Base-by-base conservation (phyloP, 2,888 invertebrate species). In the Amphimallon solstitiale region DNA sequence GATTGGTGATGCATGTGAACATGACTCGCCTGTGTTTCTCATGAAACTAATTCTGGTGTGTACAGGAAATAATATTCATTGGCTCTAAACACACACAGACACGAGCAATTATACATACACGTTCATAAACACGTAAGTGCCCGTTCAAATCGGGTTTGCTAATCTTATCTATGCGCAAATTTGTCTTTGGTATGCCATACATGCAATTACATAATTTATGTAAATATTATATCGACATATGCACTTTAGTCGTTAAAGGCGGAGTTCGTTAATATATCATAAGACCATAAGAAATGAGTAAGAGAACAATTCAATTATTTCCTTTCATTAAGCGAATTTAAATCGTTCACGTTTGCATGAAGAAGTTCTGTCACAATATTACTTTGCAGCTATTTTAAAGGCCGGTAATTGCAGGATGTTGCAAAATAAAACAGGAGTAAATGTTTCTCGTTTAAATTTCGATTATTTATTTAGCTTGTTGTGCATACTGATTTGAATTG, bases 11-110 rank as follows among this genome's bases (percentile, higher is more conserved):
- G 56, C 56, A 59, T 59, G 56, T 59, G 56, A 59, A 59, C 56
- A 59, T 43, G 43, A 43, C 56, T 59, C 29, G 56, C 40, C n/a
- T 15, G 56, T 59, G 56, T 59, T 59, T 59, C 56, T 59, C 56
- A 59, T 59, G 43, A 59, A 59, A 43, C 43, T 59, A 40, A 59
- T 59, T 29, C 29, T 29, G 9, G 29, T 29, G 43, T 59, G 29
- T 43, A 59, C 56, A 59, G 56, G 56, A 59, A 59, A 59, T 59
- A 59, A 45, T 59, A 59, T 59, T 59, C 56, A 59, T 59, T 43
- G 56, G 43, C 56, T 43, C 29, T 17, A 38, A n/a, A 19, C 21
- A 54, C 23, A 59, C 9, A 29, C 5, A 29, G 7, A 29, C 6
- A 29, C 23, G 5, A 4, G 5, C 5, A 23, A 23, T 4, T 23